Base-by-base conservation (phyloP, 2,113 vertebrate genomes). In the Scopus umbretta region DNA sequence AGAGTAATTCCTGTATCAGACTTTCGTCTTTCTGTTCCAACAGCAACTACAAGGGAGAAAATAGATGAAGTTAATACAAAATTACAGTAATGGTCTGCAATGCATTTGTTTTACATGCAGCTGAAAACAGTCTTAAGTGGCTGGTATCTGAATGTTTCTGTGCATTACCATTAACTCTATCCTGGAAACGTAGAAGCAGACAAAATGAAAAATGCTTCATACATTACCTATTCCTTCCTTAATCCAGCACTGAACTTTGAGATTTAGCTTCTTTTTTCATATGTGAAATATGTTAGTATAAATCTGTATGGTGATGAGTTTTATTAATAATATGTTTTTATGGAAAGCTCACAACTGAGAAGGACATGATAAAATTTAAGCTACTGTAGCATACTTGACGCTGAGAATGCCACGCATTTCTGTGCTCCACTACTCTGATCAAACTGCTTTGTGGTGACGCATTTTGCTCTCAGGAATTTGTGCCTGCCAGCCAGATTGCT, bases 1-100 rank as follows among this genome's bases (percentile, higher is more conserved):
- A 99, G 79, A 53, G 96, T 98, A 62, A 98, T 59, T 89, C 98
- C 98, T 5, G 98, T 98, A 53, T 99, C 99, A 62, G 98, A 98
- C 47, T 98, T 98, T 38, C 98, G 98, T 91, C 98, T 98, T 94
- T 99, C 99, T 72, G 97, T 97, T 68, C 98, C 97, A 26, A 97
- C 92, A 73, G 98, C 97, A 94, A 98, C 99, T 99, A 76, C 42
- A 61, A 16, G 80, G 17, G 88, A 76, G 94, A 90, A 80, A 96
- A 83, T 16, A 90, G 1, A 66, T 13, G 22, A 29, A 52, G 32
- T 91, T 85, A 91, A 76, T n/a, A 79, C 11, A 73, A 38, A 67
- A 62, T 38, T 75, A 32, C 22, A 80, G 34, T 20, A 71, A 84
- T 5, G 38, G 38, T 45, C 86, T 91, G 50, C n/a, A 75, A 85